phyloP scores from a whole-genome alignment of 2,888 invertebrate genomes.

The Microctonus aethiopoides region DNA sequence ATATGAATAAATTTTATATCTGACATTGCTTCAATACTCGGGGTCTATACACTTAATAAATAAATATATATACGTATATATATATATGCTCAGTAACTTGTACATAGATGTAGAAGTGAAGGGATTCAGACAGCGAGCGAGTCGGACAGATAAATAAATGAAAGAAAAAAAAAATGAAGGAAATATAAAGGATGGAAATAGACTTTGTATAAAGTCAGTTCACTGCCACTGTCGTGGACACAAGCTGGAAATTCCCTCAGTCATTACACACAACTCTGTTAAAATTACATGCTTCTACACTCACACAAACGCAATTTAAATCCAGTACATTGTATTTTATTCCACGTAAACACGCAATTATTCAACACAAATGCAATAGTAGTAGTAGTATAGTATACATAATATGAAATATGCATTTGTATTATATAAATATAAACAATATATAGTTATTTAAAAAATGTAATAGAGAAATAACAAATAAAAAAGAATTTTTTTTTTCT shows the following conservation, averaged over 20 bases:
- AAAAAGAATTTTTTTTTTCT: constrained; percentile 22
- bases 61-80: no score
- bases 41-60: no score
- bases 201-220: no score
- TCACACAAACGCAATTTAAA: background rate
- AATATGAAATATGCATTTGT: no score
- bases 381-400: no score
- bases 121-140: background rate
- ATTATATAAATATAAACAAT: no score
- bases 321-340: no score
- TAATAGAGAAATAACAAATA: background rate
- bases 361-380: background rate
- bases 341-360: background rate
- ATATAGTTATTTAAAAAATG: no score
- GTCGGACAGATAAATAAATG: background rate
- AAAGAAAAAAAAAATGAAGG: no score
- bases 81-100: background rate
- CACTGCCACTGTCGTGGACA: constrained; percentile 54
- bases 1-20: background rate
- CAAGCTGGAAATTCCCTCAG: constrained; percentile 50
- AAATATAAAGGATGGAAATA: no score
- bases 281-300: constrained; percentile 5
- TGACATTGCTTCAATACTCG: background rate
- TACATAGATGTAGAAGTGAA: background rate
- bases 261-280: constrained; percentile 48